These are phyloP conservation scores for Heterodera schachtii DNA, from an alignment of 1,140 invertebrate species.

Conservation along the genomic window DNA sequence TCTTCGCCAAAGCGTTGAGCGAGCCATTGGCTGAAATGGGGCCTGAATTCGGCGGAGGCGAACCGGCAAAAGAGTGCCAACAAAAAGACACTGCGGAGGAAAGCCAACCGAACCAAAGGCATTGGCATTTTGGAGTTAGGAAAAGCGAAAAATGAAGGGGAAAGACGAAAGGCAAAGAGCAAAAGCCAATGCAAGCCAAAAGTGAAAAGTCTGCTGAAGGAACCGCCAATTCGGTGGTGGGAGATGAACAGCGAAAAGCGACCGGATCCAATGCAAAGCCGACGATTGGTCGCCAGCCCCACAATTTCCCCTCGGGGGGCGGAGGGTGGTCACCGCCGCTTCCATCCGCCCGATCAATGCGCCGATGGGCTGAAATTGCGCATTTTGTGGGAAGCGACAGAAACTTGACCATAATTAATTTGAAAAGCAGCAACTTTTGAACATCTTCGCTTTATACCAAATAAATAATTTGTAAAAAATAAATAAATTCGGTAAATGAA, in stretches of 20 bases:
- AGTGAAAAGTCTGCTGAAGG: not conserved
- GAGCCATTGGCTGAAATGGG: constrained; percentile 54
- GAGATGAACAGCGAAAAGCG: not conserved
- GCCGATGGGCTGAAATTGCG: not conserved
- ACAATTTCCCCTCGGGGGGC: not conserved
- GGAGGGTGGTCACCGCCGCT: not conserved
- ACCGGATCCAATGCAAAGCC: not conserved
- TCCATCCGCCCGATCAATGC: constrained; percentile 1
- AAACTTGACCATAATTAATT: too few relatives aligned
- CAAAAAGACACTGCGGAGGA: not conserved
- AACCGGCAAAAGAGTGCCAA: not conserved
- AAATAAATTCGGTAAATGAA: too few relatives aligned
- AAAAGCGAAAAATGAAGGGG: too few relatives aligned
- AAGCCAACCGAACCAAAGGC: not conserved
- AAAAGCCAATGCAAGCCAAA: too few relatives aligned
- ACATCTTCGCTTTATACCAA: too few relatives aligned
- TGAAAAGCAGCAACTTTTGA: too few relatives aligned
- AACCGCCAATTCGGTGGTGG: not conserved
- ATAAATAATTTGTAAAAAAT: too few relatives aligned
- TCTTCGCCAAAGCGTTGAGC: constrained; percentile 57
- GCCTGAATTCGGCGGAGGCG: constrained; percentile 24
- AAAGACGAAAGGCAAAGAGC: too few relatives aligned
- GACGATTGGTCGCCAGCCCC: not conserved
- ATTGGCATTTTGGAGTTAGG: too few relatives aligned
- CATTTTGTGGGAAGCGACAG: not conserved